Base-by-base conservation (phyloP, 2,888 invertebrate species). In the Miltochrista miniata region DNA sequence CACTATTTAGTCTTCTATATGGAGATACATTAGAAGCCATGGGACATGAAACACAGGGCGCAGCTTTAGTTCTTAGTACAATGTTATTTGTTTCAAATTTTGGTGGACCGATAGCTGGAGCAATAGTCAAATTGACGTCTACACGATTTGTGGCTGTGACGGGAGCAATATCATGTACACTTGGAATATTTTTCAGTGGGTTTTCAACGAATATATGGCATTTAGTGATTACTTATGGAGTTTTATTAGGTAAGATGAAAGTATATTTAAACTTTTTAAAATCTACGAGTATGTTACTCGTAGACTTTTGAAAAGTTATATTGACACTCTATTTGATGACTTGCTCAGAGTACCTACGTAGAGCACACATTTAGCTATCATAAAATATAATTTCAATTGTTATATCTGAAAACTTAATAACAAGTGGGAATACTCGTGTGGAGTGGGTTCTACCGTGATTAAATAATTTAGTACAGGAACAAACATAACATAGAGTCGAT, bases 91-190 rank as follows among this genome's bases (percentile, higher is more conserved):
- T 93, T 37, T 87, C 93, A 24, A 94, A 94, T 76, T 93, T 94
- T 60, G 93, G 94, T 13, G 95, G 96, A 4, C 91, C 96, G 0
- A 88, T 96, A 54, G 95, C 95, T 11, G 96, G 95, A 0, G 95
- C 94, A 0, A 81, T 95, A 39, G 92, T 96, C 42, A 92, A 92
- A 68, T 58, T 86, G 46, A 86, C 87, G 11, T 87, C 87, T 4
- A 78, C 90, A 12, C 82, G 92, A 74, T 79, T 85, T 54, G 91
- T 92, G 9, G 85, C 91, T 2, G 85, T 92, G 1, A 50, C 66
- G 0, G 92, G 91, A 44, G 87, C 90, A 0, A 73, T 79, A 37
- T 81, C 76, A 13, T 87, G 90, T 57, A 86, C 88, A 8, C 8
- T 68, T 4, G 92, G 92, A 7, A 87, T 92, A 77, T 89, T 92